Conservation (phyloP, 2,797 vertebrate genomes). For the Parambassis ranga region DNA sequence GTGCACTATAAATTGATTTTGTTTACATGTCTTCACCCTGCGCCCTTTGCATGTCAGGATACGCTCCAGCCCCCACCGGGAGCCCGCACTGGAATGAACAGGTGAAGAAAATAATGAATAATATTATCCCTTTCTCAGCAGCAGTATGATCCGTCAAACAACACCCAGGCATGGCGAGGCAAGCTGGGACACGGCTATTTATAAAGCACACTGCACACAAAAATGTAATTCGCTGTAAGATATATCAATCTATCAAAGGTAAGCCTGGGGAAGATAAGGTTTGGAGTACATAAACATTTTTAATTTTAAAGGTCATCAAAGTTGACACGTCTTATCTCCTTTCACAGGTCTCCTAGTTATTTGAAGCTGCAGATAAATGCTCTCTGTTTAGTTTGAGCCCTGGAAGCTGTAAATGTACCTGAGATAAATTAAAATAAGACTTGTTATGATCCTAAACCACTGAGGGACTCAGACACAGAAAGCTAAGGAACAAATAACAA, state of each 20-base stretch:
- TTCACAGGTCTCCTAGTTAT: not conserved
- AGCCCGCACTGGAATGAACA: not conserved
- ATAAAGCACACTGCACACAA: not conserved
- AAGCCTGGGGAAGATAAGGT: no score
- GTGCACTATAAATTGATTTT: not conserved
- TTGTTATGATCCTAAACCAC: not conserved
- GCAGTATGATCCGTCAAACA: not conserved
- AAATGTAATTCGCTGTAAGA: not conserved
- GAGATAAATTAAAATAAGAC: not conserved
- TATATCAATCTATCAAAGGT: no score
- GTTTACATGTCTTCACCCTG: not conserved
- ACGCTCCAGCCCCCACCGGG: not conserved
- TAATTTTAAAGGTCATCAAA: not conserved
- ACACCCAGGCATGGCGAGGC: not conserved
- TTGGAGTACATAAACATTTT: not conserved
- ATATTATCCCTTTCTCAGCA: not conserved
- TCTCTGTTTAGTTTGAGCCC: not conserved
- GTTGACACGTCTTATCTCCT: not conserved
- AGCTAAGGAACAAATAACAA: no score
- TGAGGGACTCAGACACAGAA: no score
- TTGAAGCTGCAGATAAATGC: not conserved
- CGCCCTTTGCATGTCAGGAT: not conserved
- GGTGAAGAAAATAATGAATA: conserved; percentile 2
- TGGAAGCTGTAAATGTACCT: not conserved
- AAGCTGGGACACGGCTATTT: conserved; percentile 6